These are phyloP conservation scores for Andrena praecox DNA, from an alignment of 2,888 invertebrate genomes.

Conservation along the genomic window DNA sequence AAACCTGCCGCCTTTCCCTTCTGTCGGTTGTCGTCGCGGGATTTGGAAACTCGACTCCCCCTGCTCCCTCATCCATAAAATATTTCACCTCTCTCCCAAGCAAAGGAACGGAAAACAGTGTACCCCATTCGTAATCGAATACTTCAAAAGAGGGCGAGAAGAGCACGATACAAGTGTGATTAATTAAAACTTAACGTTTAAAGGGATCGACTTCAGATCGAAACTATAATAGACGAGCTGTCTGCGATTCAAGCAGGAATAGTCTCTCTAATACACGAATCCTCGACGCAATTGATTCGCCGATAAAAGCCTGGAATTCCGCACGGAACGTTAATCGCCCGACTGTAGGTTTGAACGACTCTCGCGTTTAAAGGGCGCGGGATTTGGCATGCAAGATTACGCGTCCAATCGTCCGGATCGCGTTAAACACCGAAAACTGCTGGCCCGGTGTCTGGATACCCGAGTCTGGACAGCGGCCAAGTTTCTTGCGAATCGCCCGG, in stretches of 20 bases:
- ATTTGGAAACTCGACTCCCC: not conserved
- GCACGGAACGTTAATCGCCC: conserved; percentile 40
- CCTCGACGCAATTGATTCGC: conserved; percentile 35
- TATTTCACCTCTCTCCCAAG: not conserved
- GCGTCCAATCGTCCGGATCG: conserved; percentile 57
- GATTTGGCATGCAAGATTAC: conserved; percentile 61
- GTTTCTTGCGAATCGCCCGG: conserved; percentile 75
- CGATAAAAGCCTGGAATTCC: conserved; percentile 30
- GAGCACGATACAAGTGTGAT: too few relatives aligned
- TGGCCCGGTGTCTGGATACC: conserved; percentile 36
- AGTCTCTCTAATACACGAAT: not conserved
- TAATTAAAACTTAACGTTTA: not conserved
- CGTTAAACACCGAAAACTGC: conserved; percentile 59
- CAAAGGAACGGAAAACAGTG: too few relatives aligned
- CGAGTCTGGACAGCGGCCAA: conserved; percentile 76
- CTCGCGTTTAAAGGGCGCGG: conserved; percentile 55
- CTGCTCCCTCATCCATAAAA: not conserved
- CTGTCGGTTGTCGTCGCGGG: conserved; percentile 4
- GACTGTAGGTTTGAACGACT: conserved; percentile 30
- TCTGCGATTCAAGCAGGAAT: not conserved
- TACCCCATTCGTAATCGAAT: too few relatives aligned
- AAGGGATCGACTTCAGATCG: not conserved
- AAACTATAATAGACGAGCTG: too few relatives aligned
- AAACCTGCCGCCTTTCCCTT: conserved; percentile 5
- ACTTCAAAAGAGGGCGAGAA: too few relatives aligned